These are phyloP conservation scores for Labeo catla DNA, from an alignment of 2,113 vertebrate genomes.

Conservation along the genomic window DNA sequence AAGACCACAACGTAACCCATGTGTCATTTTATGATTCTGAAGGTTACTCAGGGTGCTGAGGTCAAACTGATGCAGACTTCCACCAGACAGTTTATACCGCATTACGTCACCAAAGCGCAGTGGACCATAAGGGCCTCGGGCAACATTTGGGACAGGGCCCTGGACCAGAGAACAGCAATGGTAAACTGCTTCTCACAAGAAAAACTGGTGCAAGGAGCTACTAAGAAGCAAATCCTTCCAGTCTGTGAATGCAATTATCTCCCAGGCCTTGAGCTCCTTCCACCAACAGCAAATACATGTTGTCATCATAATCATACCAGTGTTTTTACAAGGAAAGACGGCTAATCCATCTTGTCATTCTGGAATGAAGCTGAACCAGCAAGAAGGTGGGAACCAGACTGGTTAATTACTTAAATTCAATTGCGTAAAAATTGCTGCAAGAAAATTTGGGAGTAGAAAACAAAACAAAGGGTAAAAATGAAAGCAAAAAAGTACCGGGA, in stretches of 20 bases:
- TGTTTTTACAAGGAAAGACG: conserved; percentile 35
- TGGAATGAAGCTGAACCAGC: conserved; percentile 11
- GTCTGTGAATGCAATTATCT: conserved; percentile 69
- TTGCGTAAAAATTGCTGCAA: background rate
- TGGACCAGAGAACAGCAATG: conserved; percentile 52
- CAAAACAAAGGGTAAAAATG: background rate
- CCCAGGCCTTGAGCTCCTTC: conserved; percentile 55
- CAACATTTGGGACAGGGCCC: conserved; percentile 6
- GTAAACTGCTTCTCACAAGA: conserved; percentile 65
- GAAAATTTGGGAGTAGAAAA: background rate
- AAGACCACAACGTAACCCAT: background rate
- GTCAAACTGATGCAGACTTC: background rate
- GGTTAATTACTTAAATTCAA: background rate
- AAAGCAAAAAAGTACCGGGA: background rate
- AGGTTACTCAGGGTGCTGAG: background rate
- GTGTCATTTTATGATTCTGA: conserved; percentile 9
- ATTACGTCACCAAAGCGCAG: background rate
- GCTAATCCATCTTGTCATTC: conserved; percentile 20
- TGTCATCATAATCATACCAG: conserved; percentile 8
- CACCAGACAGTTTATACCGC: background rate
- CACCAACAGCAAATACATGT: conserved; percentile 37
- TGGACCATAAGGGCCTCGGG: background rate
- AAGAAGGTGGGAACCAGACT: background rate
- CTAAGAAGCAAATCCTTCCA: conserved; percentile 57
- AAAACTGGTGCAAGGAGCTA: conserved; percentile 59